phyloP scores from a whole-genome alignment of 2,888 invertebrate genomes.

The Nasonovia ribisnigri region DNA sequence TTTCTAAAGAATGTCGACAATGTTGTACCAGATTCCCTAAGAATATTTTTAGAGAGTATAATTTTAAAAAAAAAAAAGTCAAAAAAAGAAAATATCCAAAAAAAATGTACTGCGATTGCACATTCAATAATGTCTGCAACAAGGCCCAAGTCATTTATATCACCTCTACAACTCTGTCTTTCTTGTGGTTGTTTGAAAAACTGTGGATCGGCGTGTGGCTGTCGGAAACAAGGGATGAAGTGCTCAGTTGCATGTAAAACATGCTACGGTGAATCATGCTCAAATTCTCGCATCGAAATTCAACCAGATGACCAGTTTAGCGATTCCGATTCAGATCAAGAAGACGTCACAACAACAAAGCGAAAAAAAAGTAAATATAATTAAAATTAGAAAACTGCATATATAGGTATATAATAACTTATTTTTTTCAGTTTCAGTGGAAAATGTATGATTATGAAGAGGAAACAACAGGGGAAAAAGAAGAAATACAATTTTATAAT shows the following conservation, averaged over 20 bases:
- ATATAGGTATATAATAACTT: slow-evolving; percentile 23
- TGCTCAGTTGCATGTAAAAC: slow-evolving; percentile 45
- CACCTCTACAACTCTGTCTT: slow-evolving; percentile 43
- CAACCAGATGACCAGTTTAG: slow-evolving; percentile 18
- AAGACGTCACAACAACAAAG: slow-evolving; percentile 40
- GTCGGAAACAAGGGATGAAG: slow-evolving; percentile 55
- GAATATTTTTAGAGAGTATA: slow-evolving; percentile 11
- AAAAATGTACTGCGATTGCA: slow-evolving; percentile 24
- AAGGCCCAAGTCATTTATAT: slow-evolving; percentile 37
- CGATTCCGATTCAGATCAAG: slow-evolving; percentile 31
- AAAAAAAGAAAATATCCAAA: not conserved
- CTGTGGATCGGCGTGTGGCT: slow-evolving; percentile 39
- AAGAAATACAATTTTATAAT: slow-evolving; percentile 15
- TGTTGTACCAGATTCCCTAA: slow-evolving; percentile 27
- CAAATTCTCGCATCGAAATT: slow-evolving; percentile 23
- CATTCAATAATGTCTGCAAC: slow-evolving; percentile 37
- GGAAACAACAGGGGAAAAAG: slow-evolving; percentile 12
- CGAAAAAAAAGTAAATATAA: slow-evolving; percentile 42
- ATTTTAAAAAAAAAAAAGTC: slow-evolving; percentile 9
- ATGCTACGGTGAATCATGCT: slow-evolving; percentile 49
- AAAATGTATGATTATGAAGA: slow-evolving; percentile 16
- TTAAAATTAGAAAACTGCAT: slow-evolving; percentile 32
- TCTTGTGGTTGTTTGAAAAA: slow-evolving; percentile 39
- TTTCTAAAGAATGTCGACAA: slow-evolving; percentile 67
- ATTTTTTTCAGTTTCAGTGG: slow-evolving; percentile 8